These are phyloP conservation scores for Drosophila melanosoma DNA, from an alignment of 2,888 invertebrate species.

Conservation along the genomic window DNA sequence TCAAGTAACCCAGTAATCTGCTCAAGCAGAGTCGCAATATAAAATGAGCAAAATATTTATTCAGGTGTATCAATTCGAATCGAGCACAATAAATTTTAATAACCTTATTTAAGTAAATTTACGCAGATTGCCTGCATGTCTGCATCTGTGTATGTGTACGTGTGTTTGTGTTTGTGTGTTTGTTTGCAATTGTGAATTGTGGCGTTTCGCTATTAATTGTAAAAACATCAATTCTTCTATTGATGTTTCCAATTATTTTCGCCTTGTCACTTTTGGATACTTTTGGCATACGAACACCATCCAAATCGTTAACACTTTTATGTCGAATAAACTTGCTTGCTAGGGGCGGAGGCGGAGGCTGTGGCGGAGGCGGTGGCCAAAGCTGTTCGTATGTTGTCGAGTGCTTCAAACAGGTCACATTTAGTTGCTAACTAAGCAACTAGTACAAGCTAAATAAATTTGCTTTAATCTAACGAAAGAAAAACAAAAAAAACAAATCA, in stretches of 20 bases:
- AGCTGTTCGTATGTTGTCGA: background rate
- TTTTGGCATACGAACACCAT: constrained; percentile 18
- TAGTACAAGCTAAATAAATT: background rate
- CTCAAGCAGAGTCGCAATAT: background rate
- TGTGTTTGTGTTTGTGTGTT: background rate
- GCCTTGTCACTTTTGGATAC: constrained; percentile 37
- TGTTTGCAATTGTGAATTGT: constrained; percentile 26
- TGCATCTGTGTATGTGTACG: background rate
- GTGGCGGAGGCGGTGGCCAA: too few relatives aligned
- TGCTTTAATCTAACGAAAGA: background rate
- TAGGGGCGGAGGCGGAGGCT: too few relatives aligned
- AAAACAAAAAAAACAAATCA: background rate
- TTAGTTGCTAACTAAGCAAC: background rate
- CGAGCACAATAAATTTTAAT: background rate
- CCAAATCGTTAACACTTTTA: constrained; percentile 41
- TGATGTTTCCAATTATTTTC: constrained; percentile 48
- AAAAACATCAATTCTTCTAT: constrained; percentile 38
- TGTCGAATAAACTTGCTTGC: background rate
- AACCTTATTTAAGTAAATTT: background rate
- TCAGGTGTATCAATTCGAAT: background rate
- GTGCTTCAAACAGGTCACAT: background rate
- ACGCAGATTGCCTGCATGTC: constrained; percentile 9
- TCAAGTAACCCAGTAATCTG: background rate
- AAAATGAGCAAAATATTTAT: background rate
- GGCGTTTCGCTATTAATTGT: constrained; percentile 42